Conservation (phyloP, 2,797 vertebrate species). For the Rousettus madagascariensis region DNA sequence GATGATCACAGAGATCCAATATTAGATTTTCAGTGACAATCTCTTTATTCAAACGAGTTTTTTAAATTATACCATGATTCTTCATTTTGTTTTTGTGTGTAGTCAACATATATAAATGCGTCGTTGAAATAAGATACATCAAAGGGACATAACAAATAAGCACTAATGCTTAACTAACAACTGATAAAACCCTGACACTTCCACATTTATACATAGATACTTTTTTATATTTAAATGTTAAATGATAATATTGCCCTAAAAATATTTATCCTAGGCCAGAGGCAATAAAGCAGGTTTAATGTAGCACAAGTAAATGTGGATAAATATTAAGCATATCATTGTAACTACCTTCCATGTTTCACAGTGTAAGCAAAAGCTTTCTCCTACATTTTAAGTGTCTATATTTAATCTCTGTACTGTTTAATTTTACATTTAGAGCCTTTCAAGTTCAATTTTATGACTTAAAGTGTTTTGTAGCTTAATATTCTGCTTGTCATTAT, state of each 20-base stretch:
- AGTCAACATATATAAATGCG: constrained; percentile 33
- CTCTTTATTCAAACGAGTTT: background rate
- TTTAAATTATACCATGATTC: constrained; percentile 30
- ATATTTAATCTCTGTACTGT: constrained; percentile 72
- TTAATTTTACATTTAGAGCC: constrained; percentile 73
- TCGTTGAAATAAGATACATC: constrained; percentile 53
- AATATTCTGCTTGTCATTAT: constrained; percentile 26
- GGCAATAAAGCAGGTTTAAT: constrained; percentile 76
- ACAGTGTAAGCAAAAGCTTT: constrained; percentile 65
- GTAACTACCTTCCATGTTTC: constrained; percentile 63
- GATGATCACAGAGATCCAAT: background rate
- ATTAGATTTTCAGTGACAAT: background rate
- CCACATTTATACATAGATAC: constrained; percentile 49
- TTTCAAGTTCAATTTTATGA: constrained; percentile 35
- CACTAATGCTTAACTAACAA: constrained; percentile 8
- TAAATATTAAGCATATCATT: constrained; percentile 78
- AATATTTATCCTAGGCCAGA: constrained; percentile 76
- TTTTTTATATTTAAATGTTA: constrained; percentile 70
- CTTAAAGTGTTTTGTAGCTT: constrained; percentile 2
- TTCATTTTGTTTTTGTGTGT: constrained; percentile 36
- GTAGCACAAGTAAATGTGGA: constrained; percentile 75
- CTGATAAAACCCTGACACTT: constrained; percentile 55
- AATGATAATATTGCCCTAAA: constrained; percentile 72
- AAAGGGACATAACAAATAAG: constrained; percentile 58
- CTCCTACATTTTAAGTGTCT: constrained; percentile 70